Conservation (phyloP, 1,140 invertebrate genomes). For the Vanessa atalanta region DNA sequence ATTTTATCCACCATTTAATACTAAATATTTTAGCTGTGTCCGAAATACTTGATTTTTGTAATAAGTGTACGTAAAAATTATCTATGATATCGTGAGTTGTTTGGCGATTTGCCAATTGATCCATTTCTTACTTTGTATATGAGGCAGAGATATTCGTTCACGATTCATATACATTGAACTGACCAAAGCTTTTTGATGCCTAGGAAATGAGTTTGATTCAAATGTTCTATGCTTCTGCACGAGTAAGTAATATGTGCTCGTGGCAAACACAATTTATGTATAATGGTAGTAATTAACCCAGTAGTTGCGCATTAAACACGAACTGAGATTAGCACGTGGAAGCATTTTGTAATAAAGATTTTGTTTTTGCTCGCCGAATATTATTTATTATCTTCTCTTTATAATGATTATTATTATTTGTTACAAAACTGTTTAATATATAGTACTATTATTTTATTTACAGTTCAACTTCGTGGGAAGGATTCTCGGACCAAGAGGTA, state of each 20-base stretch:
- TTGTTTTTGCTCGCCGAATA: neutral
- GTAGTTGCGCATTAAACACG: constrained; percentile 56
- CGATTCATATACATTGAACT: constrained; percentile 63
- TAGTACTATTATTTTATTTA: constrained; percentile 76
- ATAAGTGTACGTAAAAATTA: constrained; percentile 46
- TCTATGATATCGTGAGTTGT: constrained; percentile 51
- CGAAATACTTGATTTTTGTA: constrained; percentile 41
- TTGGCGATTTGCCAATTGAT: constrained; percentile 69
- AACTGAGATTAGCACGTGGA: constrained; percentile 23
- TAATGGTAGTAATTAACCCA: constrained; percentile 69
- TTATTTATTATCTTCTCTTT: neutral
- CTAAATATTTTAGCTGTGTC: constrained; percentile 54
- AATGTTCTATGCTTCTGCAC: constrained; percentile 49
- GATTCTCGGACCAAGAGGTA: constrained; percentile 98
- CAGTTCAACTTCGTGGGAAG: constrained; percentile 99
- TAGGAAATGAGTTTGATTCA: constrained; percentile 64
- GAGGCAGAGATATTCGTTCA: constrained; percentile 67
- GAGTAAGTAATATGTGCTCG: constrained; percentile 43
- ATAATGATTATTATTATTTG: neutral
- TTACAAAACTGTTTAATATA: neutral
- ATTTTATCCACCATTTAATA: constrained; percentile 62
- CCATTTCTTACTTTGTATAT: constrained; percentile 66
- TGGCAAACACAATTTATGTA: constrained; percentile 65
- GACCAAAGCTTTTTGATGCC: constrained; percentile 64
- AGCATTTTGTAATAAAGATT: constrained; percentile 38